Conservation (phyloP, 2,797 vertebrate genomes). For the Sebastes minor region DNA sequence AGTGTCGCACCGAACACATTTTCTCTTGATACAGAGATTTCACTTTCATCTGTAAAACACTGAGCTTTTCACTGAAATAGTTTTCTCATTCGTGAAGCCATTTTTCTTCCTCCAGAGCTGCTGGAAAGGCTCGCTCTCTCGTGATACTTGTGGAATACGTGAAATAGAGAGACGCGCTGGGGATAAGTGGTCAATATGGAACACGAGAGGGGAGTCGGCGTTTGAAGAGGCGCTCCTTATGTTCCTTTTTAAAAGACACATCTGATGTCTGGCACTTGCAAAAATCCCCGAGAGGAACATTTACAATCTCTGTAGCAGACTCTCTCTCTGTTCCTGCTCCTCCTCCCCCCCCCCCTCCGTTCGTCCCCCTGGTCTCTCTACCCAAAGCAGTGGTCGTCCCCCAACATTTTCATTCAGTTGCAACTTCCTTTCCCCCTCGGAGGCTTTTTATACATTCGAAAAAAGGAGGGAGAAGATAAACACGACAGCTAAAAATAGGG, state of each 20-base stretch:
- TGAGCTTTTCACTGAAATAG: not conserved
- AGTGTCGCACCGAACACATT: not conserved
- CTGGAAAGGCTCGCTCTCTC: not conserved
- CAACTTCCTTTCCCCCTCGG: conserved; percentile 28
- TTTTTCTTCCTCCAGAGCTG: not conserved
- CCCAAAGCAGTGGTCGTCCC: conserved; percentile 10
- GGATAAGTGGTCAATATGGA: conserved; percentile 49
- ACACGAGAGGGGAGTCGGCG: conserved; percentile 18
- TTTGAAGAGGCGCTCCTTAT: conserved; percentile 26
- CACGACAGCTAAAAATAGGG: conserved; percentile 63
- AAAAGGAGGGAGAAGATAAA: conserved; percentile 42
- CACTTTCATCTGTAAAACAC: not conserved
- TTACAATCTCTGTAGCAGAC: conserved; percentile 20
- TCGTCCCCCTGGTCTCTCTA: not conserved
- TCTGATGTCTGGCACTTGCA: conserved; percentile 59
- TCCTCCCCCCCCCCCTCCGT: too few species aligned
- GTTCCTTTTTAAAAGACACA: conserved; percentile 44
- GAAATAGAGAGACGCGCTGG: conserved; percentile 15
- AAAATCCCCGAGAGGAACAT: conserved; percentile 43
- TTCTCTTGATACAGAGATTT: not conserved
- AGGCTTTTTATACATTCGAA: conserved; percentile 38
- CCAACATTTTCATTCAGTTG: conserved; percentile 12
- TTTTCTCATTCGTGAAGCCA: not conserved
- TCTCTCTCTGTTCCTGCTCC: not conserved
- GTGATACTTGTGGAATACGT: conserved; percentile 16